Percentiles rank a stretch among this genome's conserved stretches.
These are phyloP conservation scores for Phrynocephalus guinanensis DNA, from an alignment of 2,797 vertebrate genomes.

Conservation along the genomic window DNA sequence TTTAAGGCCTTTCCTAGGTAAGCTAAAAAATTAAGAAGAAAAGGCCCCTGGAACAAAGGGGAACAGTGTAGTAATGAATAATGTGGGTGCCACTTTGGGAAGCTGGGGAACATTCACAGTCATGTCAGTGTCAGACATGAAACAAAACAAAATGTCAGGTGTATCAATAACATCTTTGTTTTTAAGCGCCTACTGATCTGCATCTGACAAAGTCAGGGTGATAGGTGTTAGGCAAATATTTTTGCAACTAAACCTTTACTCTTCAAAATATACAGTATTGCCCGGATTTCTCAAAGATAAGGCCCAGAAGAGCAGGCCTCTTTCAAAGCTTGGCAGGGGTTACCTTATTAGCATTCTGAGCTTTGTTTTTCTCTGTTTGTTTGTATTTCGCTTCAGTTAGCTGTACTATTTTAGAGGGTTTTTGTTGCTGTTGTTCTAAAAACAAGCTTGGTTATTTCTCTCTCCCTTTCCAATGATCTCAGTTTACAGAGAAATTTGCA, in stretches of 20 bases:
- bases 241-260: constrained; percentile 63
- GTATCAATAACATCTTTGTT: constrained; percentile 70
- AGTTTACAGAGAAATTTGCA: constrained; percentile 97
- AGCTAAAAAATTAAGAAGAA: constrained; percentile 93
- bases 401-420: constrained; percentile 17
- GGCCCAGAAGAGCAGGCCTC: constrained; percentile 49
- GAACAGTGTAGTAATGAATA: constrained; percentile 73
- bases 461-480: constrained; percentile 67
- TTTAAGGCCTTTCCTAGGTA: constrained; percentile 97
- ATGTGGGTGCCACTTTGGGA: constrained; percentile 70
- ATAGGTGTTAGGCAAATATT: constrained; percentile 66
- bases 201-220: constrained; percentile 63
- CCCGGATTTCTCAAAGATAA: constrained; percentile 42
- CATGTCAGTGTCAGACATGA: constrained; percentile 71
- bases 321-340: constrained; percentile 47
- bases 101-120: constrained; percentile 56
- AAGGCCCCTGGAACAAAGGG: constrained; percentile 86
- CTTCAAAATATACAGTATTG: constrained; percentile 58
- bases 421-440: not conserved
- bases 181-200: constrained; percentile 68
- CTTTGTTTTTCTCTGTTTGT: constrained; percentile 17
- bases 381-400: constrained; percentile 59
- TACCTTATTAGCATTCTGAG: constrained; percentile 36
- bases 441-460: not conserved
- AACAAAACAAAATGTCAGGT: constrained; percentile 75